Evolutionary conservation across 2,113 vertebrate species (phyloP).

Genomic region (Chauna torquata): DNA sequence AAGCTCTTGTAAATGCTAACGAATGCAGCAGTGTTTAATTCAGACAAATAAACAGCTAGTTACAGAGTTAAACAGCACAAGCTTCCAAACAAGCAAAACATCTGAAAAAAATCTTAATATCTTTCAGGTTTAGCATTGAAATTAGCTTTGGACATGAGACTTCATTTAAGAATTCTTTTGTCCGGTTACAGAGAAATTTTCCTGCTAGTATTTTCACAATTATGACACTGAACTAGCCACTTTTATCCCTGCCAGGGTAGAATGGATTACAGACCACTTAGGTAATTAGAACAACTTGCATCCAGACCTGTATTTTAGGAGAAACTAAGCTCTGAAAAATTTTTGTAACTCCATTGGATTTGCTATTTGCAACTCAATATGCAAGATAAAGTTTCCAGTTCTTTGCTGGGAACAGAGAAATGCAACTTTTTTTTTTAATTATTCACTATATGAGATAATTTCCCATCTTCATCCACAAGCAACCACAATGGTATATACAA

Average conservation of each 20-base stretch:
- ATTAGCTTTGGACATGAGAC: neutral
- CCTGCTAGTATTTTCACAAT: neutral
- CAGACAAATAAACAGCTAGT: conserved; percentile 46
- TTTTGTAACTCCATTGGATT: neutral
- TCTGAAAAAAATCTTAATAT: neutral
- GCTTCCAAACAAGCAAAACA: neutral
- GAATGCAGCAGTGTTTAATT: neutral
- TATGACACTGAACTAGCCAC: neutral
- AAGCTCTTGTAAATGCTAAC: conserved; percentile 29
- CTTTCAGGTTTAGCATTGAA: conserved; percentile 11
- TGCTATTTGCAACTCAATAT: conserved; percentile 24
- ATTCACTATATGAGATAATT: neutral
- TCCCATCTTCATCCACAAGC: conserved; percentile 6
- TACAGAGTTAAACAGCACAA: conserved; percentile 36
- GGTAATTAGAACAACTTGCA: conserved; percentile 41
- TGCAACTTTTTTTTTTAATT: neutral
- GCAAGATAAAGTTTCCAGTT: neutral
- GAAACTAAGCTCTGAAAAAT: conserved; percentile 27
- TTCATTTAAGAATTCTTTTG: conserved; percentile 23
- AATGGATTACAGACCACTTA: conserved; percentile 39
- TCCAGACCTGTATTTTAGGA: conserved; percentile 14
- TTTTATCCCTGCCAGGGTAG: neutral
- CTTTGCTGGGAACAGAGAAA: conserved; percentile 9
- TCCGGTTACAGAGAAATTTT: neutral
- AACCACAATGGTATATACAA: neutral